These are phyloP conservation scores for Tyrannus savana DNA, from an alignment of 2,113 vertebrate genomes.

Conservation along the genomic window DNA sequence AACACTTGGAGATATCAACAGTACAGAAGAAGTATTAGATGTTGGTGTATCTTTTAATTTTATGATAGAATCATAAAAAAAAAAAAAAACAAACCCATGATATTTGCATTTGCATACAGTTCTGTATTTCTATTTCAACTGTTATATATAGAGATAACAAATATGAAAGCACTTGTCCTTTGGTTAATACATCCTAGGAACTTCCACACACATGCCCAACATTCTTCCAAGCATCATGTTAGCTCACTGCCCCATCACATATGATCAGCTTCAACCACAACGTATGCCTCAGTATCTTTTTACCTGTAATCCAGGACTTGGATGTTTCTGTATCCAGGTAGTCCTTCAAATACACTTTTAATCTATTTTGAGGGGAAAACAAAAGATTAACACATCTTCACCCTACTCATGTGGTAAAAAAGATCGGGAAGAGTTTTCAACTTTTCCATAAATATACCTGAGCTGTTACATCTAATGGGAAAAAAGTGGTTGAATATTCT, in stretches of 20 bases:
- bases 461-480: neutral
- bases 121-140: neutral
- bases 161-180: neutral
- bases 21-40: neutral
- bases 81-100: neutral
- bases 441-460: neutral
- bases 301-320: conserved; percentile 88
- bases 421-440: neutral
- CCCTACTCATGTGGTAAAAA: neutral
- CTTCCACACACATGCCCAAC: accelerated
- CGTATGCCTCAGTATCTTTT: neutral
- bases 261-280: neutral
- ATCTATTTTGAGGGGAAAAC: conserved; percentile 76
- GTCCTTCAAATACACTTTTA: conserved; percentile 79
- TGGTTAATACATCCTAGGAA: neutral
- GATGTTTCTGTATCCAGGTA: conserved; percentile 87
- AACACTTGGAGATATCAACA: neutral
- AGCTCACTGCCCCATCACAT: neutral
- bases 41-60: neutral
- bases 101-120: neutral
- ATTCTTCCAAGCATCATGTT: neutral
- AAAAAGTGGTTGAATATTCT: neutral
- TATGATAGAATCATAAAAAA: neutral
- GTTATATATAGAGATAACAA: neutral
- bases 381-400: neutral